phyloP scores from a whole-genome alignment of 2,888 invertebrate genomes.

The Mimachlamys varia region DNA sequence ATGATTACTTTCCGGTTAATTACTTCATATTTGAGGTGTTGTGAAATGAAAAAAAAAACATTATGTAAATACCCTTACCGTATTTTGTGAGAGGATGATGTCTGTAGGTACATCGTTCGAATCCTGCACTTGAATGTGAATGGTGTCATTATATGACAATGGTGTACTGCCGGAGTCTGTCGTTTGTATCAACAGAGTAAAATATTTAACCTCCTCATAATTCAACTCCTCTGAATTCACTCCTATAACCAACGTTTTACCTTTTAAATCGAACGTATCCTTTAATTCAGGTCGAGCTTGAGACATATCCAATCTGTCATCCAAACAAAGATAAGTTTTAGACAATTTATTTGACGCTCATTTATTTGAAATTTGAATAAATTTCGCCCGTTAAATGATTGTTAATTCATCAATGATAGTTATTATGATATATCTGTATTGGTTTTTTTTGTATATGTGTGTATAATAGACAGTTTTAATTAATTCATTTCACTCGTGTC shows the following conservation, averaged over 20 bases:
- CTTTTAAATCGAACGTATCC: conserved; percentile 56
- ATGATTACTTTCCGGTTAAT: too few species aligned
- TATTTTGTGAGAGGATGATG: conserved; percentile 51
- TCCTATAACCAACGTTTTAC: conserved; percentile 58
- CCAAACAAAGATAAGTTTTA: neutral
- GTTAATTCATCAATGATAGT: too few species aligned
- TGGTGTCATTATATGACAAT: conserved; percentile 49
- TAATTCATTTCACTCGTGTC: too few species aligned
- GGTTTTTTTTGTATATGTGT: too few species aligned
- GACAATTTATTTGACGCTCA: too few species aligned
- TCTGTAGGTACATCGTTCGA: conserved; percentile 65
- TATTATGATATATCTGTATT: too few species aligned
- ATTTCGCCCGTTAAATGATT: too few species aligned
- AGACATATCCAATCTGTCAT: conserved; percentile 53
- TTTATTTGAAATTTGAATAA: too few species aligned
- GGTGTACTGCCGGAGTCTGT: conserved; percentile 61
- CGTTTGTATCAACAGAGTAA: conserved; percentile 59
- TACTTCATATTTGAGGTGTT: too few species aligned
- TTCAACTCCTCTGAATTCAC: conserved; percentile 49
- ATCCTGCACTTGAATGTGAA: conserved; percentile 59
- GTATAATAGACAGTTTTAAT: too few species aligned
- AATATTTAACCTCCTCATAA: conserved; percentile 56
- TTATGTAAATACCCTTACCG: conserved; percentile 41
- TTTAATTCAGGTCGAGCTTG: conserved; percentile 50
- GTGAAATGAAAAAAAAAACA: neutral